phyloP scores from a whole-genome alignment of 2,113 vertebrate genomes.

The Pipa parva region DNA sequence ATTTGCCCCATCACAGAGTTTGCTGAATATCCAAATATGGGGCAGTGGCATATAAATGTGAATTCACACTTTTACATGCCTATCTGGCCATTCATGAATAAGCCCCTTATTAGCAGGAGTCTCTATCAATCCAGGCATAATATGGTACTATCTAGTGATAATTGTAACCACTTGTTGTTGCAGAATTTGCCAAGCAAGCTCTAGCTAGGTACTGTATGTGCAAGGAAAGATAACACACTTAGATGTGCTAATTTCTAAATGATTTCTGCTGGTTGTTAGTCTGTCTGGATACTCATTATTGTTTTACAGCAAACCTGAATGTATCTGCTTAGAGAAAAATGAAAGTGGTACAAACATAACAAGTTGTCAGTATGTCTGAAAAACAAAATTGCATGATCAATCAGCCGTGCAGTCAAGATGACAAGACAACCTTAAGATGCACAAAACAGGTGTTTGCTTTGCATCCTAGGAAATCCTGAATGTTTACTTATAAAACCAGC shows the following conservation, averaged over 20 bases:
- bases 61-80: too few species aligned
- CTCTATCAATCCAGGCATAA: too few species aligned
- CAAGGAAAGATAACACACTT: not conserved
- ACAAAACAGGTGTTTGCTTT: slow-evolving; percentile 25
- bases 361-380: slow-evolving; percentile 4
- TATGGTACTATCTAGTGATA: too few species aligned
- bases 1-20: too few species aligned
- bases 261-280: not conserved
- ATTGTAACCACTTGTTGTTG: slow-evolving; percentile 15
- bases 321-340: not conserved
- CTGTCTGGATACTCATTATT: not conserved
- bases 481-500: not conserved
- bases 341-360: not conserved
- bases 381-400: slow-evolving; percentile 28
- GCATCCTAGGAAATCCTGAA: slow-evolving; percentile 11
- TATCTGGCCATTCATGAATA: too few species aligned
- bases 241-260: slow-evolving; percentile 16
- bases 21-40: too few species aligned
- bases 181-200: slow-evolving; percentile 17
- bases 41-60: too few species aligned
- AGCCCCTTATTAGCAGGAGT: too few species aligned
- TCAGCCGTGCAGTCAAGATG: slow-evolving; percentile 14
- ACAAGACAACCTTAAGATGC: slow-evolving; percentile 24
- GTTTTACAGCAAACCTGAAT: not conserved
- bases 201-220: slow-evolving; percentile 21